Base-by-base conservation (phyloP, 2,888 invertebrate species). In the Antheraea assamensis region DNA sequence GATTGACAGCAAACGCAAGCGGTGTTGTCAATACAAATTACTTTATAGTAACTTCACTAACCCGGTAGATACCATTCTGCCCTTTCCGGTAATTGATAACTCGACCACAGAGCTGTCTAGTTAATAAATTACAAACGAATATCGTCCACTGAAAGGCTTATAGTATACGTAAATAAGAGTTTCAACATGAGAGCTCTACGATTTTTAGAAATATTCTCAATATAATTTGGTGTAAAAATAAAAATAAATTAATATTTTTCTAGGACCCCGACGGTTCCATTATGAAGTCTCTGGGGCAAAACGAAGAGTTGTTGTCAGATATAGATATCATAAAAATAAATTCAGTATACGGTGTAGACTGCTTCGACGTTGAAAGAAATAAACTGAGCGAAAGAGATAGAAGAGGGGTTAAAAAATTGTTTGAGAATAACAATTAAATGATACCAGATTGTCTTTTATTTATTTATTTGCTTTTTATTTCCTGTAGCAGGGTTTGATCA, bases 261-360 rank as follows among this genome's bases (percentile, higher is more conserved):
- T 83, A 94, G 93, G 93, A 94, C 31, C 90, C 92, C 1, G 87
- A 90, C 49, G 92, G 92, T 17, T 79, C 78, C 0, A 66, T 92
- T 2, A 93, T 94, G 93, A 88, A 83, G 71, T 76, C 81, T 0
- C 74, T 94, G 0, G 93, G 93, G 0, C 92, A 94, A 74, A 81
- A 92, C 55, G 70, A 80, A 0, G 75, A 88, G 47, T 76, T 93
- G 0, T 80, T 93, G 0, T 94, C 93, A 2, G 85, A 92, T 0
- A 73, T 74, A 4, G 93, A 94, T 31, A 83, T 93, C 0, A 76
- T 91, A 0, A 94, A 92, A 75, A 93, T 94, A 8, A 94, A 94
- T 78, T 90, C 87, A n/a, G 86, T 94, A 0, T 94, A 94, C 42
- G 93, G 92, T 0, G 73, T 85, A 0, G 75, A 85, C 0, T 93